Percentiles rank a stretch among this genome's conserved stretches.
phyloP scores from a whole-genome alignment of 1,140 invertebrate species.

The Myzus persicae region DNA sequence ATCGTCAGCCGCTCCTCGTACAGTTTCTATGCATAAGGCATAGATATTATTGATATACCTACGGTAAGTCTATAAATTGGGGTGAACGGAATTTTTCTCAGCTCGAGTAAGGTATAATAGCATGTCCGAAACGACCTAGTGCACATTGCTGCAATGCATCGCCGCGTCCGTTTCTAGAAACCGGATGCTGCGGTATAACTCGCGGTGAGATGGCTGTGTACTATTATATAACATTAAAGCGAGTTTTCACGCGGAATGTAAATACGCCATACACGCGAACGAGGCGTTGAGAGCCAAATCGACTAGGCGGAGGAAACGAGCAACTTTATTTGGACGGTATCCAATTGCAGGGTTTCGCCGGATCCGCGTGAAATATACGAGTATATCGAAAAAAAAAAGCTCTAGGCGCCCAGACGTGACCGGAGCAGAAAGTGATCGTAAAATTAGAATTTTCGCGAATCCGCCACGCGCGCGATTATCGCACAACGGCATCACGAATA shows the following conservation, averaged over 20 bases:
- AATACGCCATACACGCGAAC: neutral
- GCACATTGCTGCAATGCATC: neutral
- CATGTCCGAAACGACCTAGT: neutral
- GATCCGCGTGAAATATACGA: neutral
- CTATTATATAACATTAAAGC: neutral
- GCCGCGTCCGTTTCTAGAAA: neutral
- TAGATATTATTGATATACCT: no score
- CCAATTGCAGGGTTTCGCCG: neutral
- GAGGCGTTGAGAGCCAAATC: neutral
- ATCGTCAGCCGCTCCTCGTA: neutral
- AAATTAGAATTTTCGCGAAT: conserved; percentile 10
- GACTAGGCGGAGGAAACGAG: neutral
- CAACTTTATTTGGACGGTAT: conserved; percentile 38
- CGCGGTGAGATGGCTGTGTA: neutral
- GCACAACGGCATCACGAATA: neutral
- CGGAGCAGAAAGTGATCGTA: conserved; percentile 39
- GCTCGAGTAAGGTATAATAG: no score
- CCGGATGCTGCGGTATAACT: neutral
- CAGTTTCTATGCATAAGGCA: neutral
- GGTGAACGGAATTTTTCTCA: no score
- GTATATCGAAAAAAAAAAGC: conserved; percentile 29
- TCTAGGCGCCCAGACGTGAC: neutral
- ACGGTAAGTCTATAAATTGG: neutral
- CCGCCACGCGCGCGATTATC: neutral
- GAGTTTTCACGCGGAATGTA: neutral